Evolutionary conservation across 1,140 invertebrate species (phyloP).

Genomic region (Micrasema minimum): DNA sequence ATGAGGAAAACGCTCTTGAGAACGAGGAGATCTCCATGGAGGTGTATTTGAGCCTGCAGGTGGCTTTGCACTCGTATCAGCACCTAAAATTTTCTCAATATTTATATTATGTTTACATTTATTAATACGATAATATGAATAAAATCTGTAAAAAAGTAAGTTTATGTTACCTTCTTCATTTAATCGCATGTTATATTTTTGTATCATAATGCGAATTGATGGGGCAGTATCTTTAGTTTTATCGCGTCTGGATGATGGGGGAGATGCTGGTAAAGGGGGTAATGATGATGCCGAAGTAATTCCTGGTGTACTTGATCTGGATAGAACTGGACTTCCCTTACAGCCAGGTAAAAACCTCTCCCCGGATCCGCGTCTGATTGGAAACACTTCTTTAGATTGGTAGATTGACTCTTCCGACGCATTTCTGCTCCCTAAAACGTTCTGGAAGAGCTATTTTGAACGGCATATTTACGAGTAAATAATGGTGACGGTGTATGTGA

Average conservation of each 20-base stretch:
- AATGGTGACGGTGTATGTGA: slow-evolving; percentile 48
- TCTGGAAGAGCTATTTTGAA: slow-evolving; percentile 42
- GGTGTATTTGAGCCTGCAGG: slow-evolving; percentile 42
- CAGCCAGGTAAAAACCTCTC: slow-evolving; percentile 42
- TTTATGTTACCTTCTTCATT: slow-evolving; percentile 63
- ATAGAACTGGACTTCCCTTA: slow-evolving; percentile 55
- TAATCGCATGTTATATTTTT: slow-evolving; percentile 71
- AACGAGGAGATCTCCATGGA: slow-evolving; percentile 50
- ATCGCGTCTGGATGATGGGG: slow-evolving; percentile 67
- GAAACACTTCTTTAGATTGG: slow-evolving; percentile 40
- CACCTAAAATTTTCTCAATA: slow-evolving; percentile 18
- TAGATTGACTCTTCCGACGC: slow-evolving; percentile 50
- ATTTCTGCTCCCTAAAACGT: slow-evolving; percentile 43
- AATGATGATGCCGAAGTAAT: slow-evolving; percentile 50
- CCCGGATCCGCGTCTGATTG: slow-evolving; percentile 44
- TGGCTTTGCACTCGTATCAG: slow-evolving; percentile 41
- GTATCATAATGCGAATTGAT: slow-evolving; percentile 75
- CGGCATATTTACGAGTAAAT: slow-evolving; percentile 35
- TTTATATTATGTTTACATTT: no score
- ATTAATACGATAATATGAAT: no score
- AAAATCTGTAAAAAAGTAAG: no score
- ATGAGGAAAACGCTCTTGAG: slow-evolving; percentile 50
- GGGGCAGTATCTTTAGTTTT: slow-evolving; percentile 72
- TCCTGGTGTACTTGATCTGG: slow-evolving; percentile 58
- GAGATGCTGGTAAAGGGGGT: slow-evolving; percentile 66